A percentile compares a stretch with the other conserved stretches of the same genome.
Evolutionary conservation across 2,113 vertebrate species (phyloP).

Genomic region (Toxotes jaculatrix): DNA sequence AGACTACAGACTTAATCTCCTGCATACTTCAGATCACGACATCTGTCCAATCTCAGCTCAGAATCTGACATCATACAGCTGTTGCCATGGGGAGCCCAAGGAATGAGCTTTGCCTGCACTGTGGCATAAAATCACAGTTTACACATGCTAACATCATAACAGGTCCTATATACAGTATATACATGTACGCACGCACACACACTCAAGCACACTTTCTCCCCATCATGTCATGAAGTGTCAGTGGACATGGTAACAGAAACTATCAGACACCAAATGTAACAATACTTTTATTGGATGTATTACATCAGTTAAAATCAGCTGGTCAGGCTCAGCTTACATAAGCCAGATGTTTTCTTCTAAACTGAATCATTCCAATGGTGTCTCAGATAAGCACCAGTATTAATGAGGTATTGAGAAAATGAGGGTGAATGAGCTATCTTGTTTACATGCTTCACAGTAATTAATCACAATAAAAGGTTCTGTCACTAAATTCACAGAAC

Average conservation of each 20-base stretch:
- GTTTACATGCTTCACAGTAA: not conserved
- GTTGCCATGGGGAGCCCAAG: conserved; percentile 48
- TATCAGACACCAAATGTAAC: not conserved
- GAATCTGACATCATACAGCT: conserved; percentile 65
- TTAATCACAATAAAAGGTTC: not conserved
- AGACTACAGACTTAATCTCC: conserved; percentile 59
- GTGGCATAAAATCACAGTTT: conserved; percentile 30
- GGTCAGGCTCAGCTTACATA: not conserved
- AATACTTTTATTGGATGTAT: not conserved
- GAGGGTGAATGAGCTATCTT: no score
- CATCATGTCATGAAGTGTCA: not conserved
- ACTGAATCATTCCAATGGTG: not conserved
- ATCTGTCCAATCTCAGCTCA: conserved; percentile 67
- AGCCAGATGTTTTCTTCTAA: not conserved
- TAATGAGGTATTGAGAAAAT: not conserved
- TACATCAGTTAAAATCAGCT: not conserved
- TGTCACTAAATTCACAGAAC: not conserved
- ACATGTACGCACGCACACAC: not conserved
- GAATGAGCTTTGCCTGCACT: conserved; percentile 46
- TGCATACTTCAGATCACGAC: conserved; percentile 55
- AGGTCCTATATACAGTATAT: not conserved
- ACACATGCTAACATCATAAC: conserved; percentile 25
- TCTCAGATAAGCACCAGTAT: not conserved
- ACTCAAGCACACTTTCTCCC: not conserved
- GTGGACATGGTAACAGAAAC: not conserved